These are phyloP conservation scores for Rhopilema esculentum DNA, from an alignment of 30 jellyfish, hydroid and myxozoan genomes.

Conservation along the genomic window DNA sequence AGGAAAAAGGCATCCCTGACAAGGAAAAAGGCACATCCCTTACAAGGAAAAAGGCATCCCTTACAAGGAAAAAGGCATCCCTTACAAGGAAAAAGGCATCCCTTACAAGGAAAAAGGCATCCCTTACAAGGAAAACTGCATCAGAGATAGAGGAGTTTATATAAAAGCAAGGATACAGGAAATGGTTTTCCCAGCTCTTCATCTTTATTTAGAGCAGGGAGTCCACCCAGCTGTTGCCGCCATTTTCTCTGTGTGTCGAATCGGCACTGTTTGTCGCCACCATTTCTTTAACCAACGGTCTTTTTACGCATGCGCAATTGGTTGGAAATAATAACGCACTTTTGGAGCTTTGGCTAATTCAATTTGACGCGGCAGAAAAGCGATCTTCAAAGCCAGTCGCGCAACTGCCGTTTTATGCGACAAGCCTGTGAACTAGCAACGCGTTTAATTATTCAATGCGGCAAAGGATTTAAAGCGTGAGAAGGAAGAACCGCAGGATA, in stretches of 20 bases:
- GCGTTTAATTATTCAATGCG: constrained; percentile 15
- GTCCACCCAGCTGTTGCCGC: constrained; percentile 4
- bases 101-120: too few relatives aligned
- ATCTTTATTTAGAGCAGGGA: constrained; percentile 27
- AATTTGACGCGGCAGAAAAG: constrained; percentile 27
- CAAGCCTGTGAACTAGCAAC: background rate
- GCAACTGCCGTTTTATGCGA: too few relatives aligned
- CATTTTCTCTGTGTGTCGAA: background rate
- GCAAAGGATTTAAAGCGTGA: too few relatives aligned
- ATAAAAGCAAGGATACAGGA: constrained; percentile 14
- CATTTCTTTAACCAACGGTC: background rate
- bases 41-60: too few relatives aligned
- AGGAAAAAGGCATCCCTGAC: too few relatives aligned
- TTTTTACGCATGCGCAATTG: background rate
- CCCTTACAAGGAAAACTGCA: constrained; percentile 44
- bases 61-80: too few relatives aligned
- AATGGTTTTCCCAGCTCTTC: constrained; percentile 27
- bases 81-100: too few relatives aligned
- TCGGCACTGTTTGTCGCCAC: background rate
- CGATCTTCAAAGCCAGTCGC: constrained; percentile 27
- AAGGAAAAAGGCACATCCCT: too few relatives aligned
- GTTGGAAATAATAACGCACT: background rate
- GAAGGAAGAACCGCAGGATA: too few relatives aligned
- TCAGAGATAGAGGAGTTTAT: constrained; percentile 31
- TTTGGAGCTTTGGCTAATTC: background rate